phyloP scores from a whole-genome alignment of 2,797 vertebrate genomes.

The Thamnophis elegans region DNA sequence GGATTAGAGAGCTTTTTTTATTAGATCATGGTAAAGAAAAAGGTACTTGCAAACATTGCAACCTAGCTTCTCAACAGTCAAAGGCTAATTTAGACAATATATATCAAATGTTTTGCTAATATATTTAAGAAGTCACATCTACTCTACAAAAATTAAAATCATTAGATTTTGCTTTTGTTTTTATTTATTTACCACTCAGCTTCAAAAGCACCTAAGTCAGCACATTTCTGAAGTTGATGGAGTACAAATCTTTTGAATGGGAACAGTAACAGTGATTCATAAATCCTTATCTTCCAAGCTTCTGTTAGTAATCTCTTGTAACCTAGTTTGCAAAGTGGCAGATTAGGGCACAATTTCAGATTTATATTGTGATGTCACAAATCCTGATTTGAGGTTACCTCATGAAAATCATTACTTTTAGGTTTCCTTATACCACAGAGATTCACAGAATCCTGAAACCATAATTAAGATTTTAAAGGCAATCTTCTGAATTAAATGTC shows the following conservation, averaged over 20 bases:
- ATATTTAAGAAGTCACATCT: not conserved
- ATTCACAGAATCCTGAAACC: not conserved
- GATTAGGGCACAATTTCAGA: not conserved
- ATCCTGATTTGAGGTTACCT: not conserved
- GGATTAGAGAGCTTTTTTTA: not conserved
- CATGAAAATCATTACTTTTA: not conserved
- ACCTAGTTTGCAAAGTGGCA: not conserved
- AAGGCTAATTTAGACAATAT: not conserved
- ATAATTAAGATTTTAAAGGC: not conserved
- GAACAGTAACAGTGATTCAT: not conserved
- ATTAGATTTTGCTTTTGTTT: not conserved
- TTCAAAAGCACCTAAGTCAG: not conserved
- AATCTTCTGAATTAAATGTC: not conserved
- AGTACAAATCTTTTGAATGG: not conserved
- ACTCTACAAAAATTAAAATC: not conserved
- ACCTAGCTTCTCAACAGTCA: not conserved
- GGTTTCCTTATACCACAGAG: not conserved
- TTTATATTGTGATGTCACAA: not conserved
- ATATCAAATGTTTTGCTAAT: not conserved
- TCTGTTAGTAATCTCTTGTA: not conserved
- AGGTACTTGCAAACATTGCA: not conserved
- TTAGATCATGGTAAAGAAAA: not conserved
- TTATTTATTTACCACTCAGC: not conserved
- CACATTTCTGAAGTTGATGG: not conserved
- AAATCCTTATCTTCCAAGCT: not conserved